Evolutionary conservation across 2,888 invertebrate species (phyloP).

Genomic region (Brachycybe producta): DNA sequence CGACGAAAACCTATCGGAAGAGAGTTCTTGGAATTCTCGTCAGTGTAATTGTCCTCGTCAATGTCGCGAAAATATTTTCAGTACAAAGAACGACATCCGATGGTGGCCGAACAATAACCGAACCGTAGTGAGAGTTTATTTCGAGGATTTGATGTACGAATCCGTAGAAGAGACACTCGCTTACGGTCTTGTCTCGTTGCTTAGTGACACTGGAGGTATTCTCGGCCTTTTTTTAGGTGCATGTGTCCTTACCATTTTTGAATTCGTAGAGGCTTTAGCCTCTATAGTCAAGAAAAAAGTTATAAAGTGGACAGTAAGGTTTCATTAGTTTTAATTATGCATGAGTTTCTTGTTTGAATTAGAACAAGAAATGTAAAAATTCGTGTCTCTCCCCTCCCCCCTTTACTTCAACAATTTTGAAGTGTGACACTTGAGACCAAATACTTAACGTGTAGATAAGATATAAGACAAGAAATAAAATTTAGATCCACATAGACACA

Average conservation of each 20-base stretch:
- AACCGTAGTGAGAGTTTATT: conserved; percentile 6
- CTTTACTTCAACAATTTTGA: no score
- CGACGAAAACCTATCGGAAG: neutral
- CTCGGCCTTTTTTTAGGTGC: conserved; percentile 11
- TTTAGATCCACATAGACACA: no score
- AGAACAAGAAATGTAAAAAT: no score
- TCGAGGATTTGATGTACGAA: conserved; percentile 8
- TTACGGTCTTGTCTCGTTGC: conserved; percentile 3
- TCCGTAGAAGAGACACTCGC: conserved; percentile 6
- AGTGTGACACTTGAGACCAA: no score
- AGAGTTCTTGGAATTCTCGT: neutral
- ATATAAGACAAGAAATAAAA: no score
- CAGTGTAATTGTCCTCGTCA: conserved; percentile 4
- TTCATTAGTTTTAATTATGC: no score
- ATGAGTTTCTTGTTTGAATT: no score
- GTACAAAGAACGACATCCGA: conserved; percentile 6
- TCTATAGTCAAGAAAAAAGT: no score
- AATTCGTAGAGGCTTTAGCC: conserved; percentile 2
- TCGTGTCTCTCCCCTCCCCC: no score
- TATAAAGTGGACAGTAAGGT: no score
- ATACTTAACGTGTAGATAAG: no score
- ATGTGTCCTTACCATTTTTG: conserved; percentile 9
- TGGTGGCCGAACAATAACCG: neutral
- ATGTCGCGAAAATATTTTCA: conserved; percentile 4
- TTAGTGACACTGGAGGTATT: conserved; percentile 12